Conservation (phyloP, 1,140 invertebrate genomes). For the Platorchestia sp. region DNA sequence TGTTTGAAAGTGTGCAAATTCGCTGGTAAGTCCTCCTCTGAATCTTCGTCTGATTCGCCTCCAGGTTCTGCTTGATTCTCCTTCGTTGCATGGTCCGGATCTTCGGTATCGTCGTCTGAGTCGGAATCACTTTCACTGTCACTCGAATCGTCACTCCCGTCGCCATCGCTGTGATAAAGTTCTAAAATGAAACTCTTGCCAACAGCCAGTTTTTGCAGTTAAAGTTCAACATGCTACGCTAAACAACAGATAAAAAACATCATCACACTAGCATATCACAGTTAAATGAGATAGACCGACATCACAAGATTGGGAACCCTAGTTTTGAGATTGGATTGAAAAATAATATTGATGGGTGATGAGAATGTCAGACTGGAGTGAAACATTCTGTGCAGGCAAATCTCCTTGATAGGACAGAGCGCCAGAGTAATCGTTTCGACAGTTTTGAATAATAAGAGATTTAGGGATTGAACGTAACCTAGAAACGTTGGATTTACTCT, state of each 20-base stretch:
- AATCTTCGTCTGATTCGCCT: constrained; percentile 16
- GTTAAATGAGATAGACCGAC: no score
- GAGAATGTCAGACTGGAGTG: no score
- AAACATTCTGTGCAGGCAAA: not conserved
- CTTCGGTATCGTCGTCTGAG: constrained; percentile 28
- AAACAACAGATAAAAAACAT: not conserved
- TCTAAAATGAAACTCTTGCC: not conserved
- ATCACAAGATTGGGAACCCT: not conserved
- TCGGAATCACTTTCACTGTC: constrained; percentile 31
- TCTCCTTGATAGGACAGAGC: not conserved
- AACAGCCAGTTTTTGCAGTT: not conserved
- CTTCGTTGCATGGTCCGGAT: not conserved
- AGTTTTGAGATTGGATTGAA: not conserved
- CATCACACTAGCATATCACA: not conserved
- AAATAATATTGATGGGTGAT: no score
- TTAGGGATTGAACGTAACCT: no score
- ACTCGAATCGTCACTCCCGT: constrained; percentile 13
- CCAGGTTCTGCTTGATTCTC: not conserved
- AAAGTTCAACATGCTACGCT: not conserved
- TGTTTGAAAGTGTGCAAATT: constrained; percentile 33
- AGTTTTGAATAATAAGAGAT: no score
- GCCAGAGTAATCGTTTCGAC: no score
- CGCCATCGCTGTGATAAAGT: not conserved
- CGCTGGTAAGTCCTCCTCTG: constrained; percentile 26
- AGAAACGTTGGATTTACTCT: no score